Conservation (phyloP, 2,113 vertebrate genomes). For the Mirza zaza region DNA sequence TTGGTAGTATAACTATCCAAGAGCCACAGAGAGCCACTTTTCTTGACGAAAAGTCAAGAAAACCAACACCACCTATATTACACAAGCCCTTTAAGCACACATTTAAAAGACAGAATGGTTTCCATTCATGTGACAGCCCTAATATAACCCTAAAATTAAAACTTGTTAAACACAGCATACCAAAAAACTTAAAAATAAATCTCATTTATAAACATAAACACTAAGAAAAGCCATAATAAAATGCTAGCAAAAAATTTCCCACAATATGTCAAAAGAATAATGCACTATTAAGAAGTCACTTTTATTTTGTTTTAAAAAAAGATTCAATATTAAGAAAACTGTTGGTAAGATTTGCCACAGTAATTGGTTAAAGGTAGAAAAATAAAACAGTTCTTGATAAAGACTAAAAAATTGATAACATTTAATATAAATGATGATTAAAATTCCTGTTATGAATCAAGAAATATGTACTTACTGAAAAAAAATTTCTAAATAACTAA, state of each 20-base stretch:
- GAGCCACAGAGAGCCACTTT: not conserved
- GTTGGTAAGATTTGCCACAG: not conserved
- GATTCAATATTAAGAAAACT: not conserved
- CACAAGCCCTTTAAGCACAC: not conserved
- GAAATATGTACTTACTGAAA: not conserved
- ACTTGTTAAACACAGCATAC: not conserved
- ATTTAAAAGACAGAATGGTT: not conserved
- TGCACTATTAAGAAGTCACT: not conserved
- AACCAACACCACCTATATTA: not conserved
- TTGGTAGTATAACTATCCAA: not conserved
- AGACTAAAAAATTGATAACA: not conserved
- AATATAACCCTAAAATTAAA: not conserved
- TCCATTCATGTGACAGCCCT: not conserved
- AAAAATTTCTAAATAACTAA: not conserved
- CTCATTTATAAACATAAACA: not conserved
- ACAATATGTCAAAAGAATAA: not conserved
- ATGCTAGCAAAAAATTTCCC: not conserved
- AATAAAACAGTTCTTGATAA: not conserved
- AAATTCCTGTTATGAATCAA: not conserved
- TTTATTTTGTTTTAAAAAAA: not conserved
- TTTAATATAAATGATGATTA: not conserved
- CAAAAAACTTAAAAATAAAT: not conserved
- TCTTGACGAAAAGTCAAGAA: not conserved
- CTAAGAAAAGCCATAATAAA: not conserved
- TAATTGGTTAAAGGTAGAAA: not conserved